Evolutionary conservation across 2,113 vertebrate species (phyloP).

Genomic region (Trichechus manatus): DNA sequence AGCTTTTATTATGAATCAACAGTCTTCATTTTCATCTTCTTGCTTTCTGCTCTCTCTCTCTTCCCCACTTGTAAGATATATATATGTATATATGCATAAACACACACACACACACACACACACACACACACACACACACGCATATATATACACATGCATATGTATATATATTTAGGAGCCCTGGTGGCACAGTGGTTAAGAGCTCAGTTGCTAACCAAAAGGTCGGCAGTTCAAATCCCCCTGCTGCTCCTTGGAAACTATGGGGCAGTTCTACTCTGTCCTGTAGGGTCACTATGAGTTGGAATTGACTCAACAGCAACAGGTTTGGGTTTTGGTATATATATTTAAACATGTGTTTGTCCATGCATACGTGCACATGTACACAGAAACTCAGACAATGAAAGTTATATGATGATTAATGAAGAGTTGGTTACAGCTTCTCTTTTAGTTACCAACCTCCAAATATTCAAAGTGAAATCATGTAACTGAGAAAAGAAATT

Average conservation of each 20-base stretch:
- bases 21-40: background rate
- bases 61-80: background rate
- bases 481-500: background rate
- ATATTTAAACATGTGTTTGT: background rate
- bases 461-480: constrained; percentile 4
- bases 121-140: background rate
- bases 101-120: background rate
- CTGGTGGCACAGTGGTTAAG: no score
- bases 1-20: constrained; percentile 20
- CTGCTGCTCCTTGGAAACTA: no score
- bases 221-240: no score
- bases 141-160: background rate
- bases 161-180: no score
- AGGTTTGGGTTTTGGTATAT: no score
- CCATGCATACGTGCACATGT: background rate
- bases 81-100: background rate
- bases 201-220: no score
- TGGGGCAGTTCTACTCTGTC: no score
- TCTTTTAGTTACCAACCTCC: constrained; percentile 13
- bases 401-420: background rate
- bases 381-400: background rate
- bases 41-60: background rate
- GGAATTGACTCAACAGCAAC: no score
- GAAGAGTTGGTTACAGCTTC: constrained; percentile 40
- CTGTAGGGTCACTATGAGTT: no score